Percentiles rank a stretch among this genome's conserved stretches.
These are phyloP conservation scores for Nycticebus coucang DNA, from an alignment of 2,113 vertebrate species.

Conservation along the genomic window DNA sequence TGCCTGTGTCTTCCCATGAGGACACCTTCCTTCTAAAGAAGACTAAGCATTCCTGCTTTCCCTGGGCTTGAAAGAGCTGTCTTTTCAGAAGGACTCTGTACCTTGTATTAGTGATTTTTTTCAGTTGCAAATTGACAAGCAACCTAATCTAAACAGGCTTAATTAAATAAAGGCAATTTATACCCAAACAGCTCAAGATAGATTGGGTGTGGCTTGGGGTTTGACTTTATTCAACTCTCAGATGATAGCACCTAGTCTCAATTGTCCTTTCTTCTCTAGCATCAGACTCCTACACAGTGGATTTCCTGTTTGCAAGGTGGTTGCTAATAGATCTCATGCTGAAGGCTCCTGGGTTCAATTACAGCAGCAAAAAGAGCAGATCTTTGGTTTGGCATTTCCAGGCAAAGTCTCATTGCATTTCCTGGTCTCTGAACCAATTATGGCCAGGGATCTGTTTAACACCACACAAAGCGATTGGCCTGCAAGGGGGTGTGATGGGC, in stretches of 20 bases:
- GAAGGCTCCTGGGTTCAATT: not conserved
- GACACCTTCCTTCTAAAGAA: constrained; percentile 1
- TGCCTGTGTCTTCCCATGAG: not conserved
- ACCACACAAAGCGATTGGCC: not conserved
- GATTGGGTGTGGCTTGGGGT: not conserved
- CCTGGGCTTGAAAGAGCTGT: not conserved
- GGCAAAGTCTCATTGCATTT: not conserved
- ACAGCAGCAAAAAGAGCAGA: not conserved
- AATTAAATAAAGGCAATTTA: not conserved
- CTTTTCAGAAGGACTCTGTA: constrained; percentile 40
- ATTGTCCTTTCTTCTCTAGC: not conserved
- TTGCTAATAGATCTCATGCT: not conserved
- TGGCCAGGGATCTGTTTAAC: not conserved
- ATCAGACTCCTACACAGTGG: not conserved
- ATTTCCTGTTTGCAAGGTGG: not conserved
- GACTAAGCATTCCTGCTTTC: not conserved
- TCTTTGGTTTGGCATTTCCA: not conserved
- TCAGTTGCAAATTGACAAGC: constrained; percentile 9
- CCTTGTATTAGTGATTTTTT: not conserved
- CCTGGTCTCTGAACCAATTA: not conserved
- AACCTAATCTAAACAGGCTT: not conserved
- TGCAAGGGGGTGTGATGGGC: not conserved
- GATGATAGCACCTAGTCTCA: not conserved
- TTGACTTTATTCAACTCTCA: not conserved
- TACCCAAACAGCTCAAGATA: not conserved